Evolutionary conservation across 2,113 vertebrate species (phyloP).

Genomic region (human): GRCh38 chr1:75486001-75486500

Average conservation of each 20-base stretch:
- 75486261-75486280: slow-evolving; percentile 38
- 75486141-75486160: neutral
- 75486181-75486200: neutral
- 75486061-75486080: neutral
- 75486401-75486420: neutral
- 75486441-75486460: slow-evolving; percentile 5
- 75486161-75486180: neutral
- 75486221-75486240: neutral
- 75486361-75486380: neutral
- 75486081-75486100: slow-evolving; percentile 22
- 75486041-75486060: neutral
- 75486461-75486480: neutral
- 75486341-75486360: neutral
- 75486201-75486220: slow-evolving; percentile 21
- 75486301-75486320: neutral
- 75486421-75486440: neutral
- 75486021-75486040: no score
- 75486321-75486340: neutral
- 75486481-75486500: neutral
- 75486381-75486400: neutral
- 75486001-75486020: no score
- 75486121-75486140: neutral
- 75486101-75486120: slow-evolving; percentile 12
- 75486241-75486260: slow-evolving; percentile 24
- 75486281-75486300: slow-evolving; percentile 37